phyloP scores from a whole-genome alignment of 2,113 vertebrate genomes.

The Climacteris rufus region DNA sequence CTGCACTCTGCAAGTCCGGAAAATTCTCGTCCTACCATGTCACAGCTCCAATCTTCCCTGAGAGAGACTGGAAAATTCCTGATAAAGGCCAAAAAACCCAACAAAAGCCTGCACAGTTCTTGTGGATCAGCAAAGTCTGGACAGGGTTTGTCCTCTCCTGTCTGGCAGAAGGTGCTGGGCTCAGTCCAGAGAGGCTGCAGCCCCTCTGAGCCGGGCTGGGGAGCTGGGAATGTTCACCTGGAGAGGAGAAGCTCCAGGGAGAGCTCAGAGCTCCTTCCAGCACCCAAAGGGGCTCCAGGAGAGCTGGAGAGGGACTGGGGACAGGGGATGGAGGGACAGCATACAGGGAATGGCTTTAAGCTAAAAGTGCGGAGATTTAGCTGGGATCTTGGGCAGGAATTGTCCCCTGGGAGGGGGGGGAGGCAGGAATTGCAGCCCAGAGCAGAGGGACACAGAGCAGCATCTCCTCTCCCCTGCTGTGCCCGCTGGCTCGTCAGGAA shows the following conservation, averaged over 20 bases:
- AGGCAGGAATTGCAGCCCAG: too few species aligned
- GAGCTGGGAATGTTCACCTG: background rate
- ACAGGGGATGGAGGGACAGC: background rate
- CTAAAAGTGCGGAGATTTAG: too few species aligned
- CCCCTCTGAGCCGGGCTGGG: background rate
- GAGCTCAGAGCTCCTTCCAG: background rate
- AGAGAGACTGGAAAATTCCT: background rate
- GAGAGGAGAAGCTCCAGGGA: background rate
- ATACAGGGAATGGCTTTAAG: background rate
- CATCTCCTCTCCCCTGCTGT: background rate
- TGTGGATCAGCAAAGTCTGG: background rate
- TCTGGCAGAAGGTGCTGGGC: fast-evolving
- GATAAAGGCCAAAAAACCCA: background rate
- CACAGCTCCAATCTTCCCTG: background rate
- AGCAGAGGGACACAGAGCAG: background rate
- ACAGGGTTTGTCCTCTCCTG: background rate
- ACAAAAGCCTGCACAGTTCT: fast-evolving
- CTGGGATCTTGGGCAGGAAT: background rate
- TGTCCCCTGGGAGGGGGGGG: background rate
- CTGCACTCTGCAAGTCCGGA: background rate
- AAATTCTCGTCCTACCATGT: background rate
- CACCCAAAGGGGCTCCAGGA: too few species aligned
- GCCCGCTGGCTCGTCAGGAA: background rate
- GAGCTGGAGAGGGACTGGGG: background rate
- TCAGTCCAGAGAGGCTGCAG: background rate